A percentile compares a stretch with the other conserved stretches of the same genome.
phyloP scores from a whole-genome alignment of 2,113 vertebrate genomes.

The Brachyistius frenatus region DNA sequence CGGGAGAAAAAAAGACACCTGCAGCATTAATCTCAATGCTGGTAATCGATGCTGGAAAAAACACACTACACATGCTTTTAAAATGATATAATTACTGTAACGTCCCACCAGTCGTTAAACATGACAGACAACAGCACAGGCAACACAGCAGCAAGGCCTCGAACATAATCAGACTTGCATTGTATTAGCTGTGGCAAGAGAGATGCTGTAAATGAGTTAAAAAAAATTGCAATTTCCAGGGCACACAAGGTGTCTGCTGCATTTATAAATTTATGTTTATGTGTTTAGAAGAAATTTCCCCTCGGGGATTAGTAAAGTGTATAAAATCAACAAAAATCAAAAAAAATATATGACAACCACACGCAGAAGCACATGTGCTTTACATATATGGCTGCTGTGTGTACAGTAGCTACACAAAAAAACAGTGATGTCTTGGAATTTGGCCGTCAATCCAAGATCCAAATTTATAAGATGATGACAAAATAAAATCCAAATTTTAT shows the following conservation, averaged over 20 bases:
- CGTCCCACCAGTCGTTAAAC: conserved; percentile 26
- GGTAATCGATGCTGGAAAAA: neutral
- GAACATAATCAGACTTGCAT: conserved; percentile 28
- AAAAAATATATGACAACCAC: neutral
- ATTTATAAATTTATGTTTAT: no score
- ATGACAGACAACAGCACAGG: conserved; percentile 4
- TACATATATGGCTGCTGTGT: neutral
- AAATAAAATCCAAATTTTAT: no score
- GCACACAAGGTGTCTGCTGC: neutral
- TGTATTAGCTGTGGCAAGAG: conserved; percentile 19
- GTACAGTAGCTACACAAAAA: no score
- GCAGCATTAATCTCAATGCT: conserved; percentile 45
- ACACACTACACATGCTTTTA: neutral
- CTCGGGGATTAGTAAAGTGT: no score
- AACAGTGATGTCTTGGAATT: no score
- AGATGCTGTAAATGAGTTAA: conserved; percentile 4
- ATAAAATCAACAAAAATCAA: no score
- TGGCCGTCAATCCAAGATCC: no score
- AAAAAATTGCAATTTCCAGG: neutral
- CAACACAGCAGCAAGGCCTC: neutral
- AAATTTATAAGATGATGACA: no score
- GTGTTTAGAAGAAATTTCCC: no score
- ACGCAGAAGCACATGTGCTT: neutral
- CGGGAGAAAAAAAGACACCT: conserved; percentile 38
- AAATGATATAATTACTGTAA: conserved; percentile 20